Conservation (phyloP, 1,140 invertebrate species). For the Zophobas morio region DNA sequence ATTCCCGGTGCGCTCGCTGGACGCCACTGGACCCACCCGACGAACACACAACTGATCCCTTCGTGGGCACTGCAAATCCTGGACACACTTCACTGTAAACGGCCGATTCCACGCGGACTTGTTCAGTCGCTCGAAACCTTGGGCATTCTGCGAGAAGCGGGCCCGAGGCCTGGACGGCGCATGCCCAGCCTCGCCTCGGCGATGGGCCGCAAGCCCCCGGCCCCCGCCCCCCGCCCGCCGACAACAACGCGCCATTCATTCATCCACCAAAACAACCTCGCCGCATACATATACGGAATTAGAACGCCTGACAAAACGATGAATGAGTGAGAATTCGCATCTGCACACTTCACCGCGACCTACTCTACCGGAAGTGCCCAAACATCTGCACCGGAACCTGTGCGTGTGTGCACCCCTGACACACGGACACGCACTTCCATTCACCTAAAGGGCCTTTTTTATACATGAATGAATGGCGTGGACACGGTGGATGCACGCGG, state of each 20-base stretch:
- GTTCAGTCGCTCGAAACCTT: constrained; percentile 67
- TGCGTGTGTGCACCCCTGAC: constrained; percentile 3
- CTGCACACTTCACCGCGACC: constrained; percentile 47
- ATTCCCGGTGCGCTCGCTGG: constrained; percentile 22
- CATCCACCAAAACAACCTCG: constrained; percentile 69
- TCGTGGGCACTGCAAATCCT: constrained; percentile 67
- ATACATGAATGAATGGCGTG: too few species aligned
- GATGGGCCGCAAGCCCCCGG: constrained; percentile 51
- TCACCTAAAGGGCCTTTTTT: background rate
- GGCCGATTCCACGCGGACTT: constrained; percentile 62
- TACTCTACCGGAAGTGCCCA: constrained; percentile 54
- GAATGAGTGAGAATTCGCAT: constrained; percentile 60
- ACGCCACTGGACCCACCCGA: constrained; percentile 52
- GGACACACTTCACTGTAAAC: constrained; percentile 64
- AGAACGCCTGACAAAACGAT: constrained; percentile 66
- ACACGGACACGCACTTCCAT: background rate
- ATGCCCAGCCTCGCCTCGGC: constrained; percentile 65
- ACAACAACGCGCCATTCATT: constrained; percentile 68
- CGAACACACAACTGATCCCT: constrained; percentile 60
- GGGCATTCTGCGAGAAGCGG: constrained; percentile 58
- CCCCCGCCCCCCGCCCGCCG: constrained; percentile 63
- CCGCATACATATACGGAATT: constrained; percentile 72
- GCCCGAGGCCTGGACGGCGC: constrained; percentile 67
- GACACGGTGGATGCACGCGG: too few species aligned
- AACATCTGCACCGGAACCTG: constrained; percentile 48